These are phyloP conservation scores for Oceanodroma tethys DNA, from an alignment of 2,113 vertebrate species.

Conservation along the genomic window DNA sequence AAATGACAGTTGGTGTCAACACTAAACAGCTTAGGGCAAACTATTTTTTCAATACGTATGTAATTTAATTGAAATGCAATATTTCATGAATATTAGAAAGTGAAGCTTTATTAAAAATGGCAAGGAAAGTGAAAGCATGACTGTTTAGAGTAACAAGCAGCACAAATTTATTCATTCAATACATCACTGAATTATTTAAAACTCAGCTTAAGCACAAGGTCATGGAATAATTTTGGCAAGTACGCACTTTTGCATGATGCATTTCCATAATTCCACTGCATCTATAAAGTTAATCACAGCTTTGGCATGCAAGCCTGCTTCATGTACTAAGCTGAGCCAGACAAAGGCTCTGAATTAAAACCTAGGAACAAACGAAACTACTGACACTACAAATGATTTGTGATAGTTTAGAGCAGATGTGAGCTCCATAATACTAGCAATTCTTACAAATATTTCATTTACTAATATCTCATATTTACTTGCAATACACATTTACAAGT, in stretches of 20 bases:
- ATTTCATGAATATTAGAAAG: conserved; percentile 84
- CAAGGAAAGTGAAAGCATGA: conserved; percentile 78
- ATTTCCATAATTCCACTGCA: conserved; percentile 80
- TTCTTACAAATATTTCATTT: conserved; percentile 25
- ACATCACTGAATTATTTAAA: conserved; percentile 85
- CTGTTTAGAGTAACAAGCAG: conserved; percentile 80
- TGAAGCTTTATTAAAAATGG: conserved; percentile 79
- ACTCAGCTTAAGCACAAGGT: conserved; percentile 79
- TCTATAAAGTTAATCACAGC: conserved; percentile 79
- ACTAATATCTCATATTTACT: not conserved
- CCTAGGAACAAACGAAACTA: conserved; percentile 37
- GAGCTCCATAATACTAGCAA: not conserved
- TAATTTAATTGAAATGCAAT: conserved; percentile 84
- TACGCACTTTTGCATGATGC: conserved; percentile 71
- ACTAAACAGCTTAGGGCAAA: conserved; percentile 80
- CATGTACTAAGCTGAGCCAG: conserved; percentile 48
- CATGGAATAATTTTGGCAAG: conserved; percentile 81
- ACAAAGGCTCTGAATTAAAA: conserved; percentile 64
- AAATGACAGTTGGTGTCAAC: conserved; percentile 79
- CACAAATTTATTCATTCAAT: conserved; percentile 83
- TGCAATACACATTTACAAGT: not conserved
- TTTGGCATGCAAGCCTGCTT: conserved; percentile 65
- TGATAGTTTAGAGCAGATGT: not conserved
- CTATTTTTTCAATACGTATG: conserved; percentile 72
- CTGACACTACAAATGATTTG: conserved; percentile 31